Conservation (phyloP, 2,113 vertebrate genomes). For the Heliornis fulica region DNA sequence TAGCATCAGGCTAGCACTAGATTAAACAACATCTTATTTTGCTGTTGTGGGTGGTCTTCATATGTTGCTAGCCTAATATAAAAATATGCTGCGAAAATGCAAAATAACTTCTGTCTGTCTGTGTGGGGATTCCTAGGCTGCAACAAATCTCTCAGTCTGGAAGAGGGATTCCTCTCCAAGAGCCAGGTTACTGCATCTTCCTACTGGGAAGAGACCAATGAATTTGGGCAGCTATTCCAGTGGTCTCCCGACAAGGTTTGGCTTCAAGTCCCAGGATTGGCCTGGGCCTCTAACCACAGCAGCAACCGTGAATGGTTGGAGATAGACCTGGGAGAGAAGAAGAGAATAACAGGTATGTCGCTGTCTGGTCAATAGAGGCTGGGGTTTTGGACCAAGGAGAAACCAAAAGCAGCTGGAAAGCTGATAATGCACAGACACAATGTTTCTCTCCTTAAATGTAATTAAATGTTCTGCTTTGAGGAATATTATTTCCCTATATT, state of each 20-base stretch:
- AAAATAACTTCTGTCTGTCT: conserved; percentile 34
- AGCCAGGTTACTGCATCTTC: conserved; percentile 73
- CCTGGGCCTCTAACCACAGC: conserved; percentile 74
- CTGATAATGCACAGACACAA: not conserved
- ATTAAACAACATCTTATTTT: conserved; percentile 30
- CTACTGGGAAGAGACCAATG: conserved; percentile 68
- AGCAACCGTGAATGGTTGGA: conserved; percentile 74
- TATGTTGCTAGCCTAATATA: conserved; percentile 52
- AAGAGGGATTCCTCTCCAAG: conserved; percentile 53
- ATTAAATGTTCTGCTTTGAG: not conserved
- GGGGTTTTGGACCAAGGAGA: not conserved
- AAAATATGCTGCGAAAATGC: conserved; percentile 42
- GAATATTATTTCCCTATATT: not conserved
- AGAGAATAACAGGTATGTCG: conserved; percentile 79
- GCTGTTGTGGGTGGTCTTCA: conserved; percentile 42
- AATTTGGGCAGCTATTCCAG: conserved; percentile 52
- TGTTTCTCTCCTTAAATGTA: not conserved
- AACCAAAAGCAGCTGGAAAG: not conserved
- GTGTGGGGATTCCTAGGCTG: conserved; percentile 72
- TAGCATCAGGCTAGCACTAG: conserved; percentile 22
- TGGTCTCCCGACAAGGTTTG: conserved; percentile 72
- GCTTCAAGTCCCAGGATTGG: conserved; percentile 55
- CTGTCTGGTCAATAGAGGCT: not conserved
- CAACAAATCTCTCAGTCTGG: conserved; percentile 71
- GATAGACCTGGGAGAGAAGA: conserved; percentile 84